Conservation (phyloP, 2,113 vertebrate species). For the Onychostoma macrolepis region DNA sequence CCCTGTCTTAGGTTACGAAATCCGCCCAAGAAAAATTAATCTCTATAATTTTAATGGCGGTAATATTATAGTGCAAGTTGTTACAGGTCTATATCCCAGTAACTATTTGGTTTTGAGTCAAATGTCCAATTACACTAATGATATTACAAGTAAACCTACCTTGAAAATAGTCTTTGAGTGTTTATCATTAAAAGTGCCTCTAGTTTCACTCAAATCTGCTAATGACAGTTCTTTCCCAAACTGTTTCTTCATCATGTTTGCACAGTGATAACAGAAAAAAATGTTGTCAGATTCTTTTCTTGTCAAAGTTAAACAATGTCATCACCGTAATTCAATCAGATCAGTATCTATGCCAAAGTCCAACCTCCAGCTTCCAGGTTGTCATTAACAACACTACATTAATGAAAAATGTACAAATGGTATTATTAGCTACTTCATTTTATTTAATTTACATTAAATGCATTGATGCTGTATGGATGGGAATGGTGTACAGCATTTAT, state of each 20-base stretch:
- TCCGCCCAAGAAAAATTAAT: neutral
- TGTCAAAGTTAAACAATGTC: slow-evolving; percentile 28
- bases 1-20: neutral
- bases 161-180: neutral
- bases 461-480: neutral
- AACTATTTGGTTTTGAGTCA: neutral
- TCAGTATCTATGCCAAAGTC: slow-evolving; percentile 8
- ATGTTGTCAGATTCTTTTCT: slow-evolving; percentile 2
- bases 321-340: slow-evolving; percentile 21
- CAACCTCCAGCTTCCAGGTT: neutral
- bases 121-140: neutral
- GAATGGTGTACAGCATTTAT: neutral
- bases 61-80: neutral
- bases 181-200: neutral
- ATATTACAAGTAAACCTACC: neutral
- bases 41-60: neutral
- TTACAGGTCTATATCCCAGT: neutral
- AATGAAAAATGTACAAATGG: neutral
- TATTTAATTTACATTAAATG: neutral
- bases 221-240: neutral
- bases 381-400: neutral
- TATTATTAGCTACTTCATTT: neutral
- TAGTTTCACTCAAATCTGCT: neutral
- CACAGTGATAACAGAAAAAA: slow-evolving; percentile 21
- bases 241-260: neutral